Base-by-base conservation (phyloP, 2,888 invertebrate species). In the Cetonia aurata region DNA sequence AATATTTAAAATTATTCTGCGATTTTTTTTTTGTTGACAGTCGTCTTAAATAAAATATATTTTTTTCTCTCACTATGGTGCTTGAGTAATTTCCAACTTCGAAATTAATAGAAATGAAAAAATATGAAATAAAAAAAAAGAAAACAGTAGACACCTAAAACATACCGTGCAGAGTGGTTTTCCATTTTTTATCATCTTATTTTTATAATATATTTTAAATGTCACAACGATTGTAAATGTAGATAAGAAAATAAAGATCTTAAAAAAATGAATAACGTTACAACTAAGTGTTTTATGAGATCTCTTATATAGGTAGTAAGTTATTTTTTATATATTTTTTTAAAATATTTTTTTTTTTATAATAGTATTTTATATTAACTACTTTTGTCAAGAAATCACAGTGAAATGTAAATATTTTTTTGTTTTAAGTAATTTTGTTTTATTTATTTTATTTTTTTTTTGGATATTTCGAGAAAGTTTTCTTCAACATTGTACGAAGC, bases 361-460 rank as follows among this genome's bases (percentile, higher is more conserved):
- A 80, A 81, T 82, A 80, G 78, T 81, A 80, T 75, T 75, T 73
- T 72, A 73, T 73, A 73, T 76, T 83, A 80, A 79, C 79, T 79
- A 80, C 78, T 79, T 81, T 80, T 83, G 81, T 83, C 83, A 84
- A 83, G 84, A 84, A 85, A 85, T 85, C 85, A 85, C 85, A 85
- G 85, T 84, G 84, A 85, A 84, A 83, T 79, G 79, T 78, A 69
- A 72, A 73, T 72, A 69, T 76, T 74, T 68, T 67, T 71, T 62
- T 62, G 62, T 37, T 62, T 62, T 62, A 62, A 62, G 62, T 62
- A 62, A 62, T 62, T 62, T 62, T 62, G 62, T 69, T 71, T 37
- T 79, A 80, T 80, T 79, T 79, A 78, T 77, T 55, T 53, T 67
- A 57, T 15, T 46, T 69, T 59, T 70, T 70, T 41, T 70, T 56